Evolutionary conservation across 1,140 invertebrate species (phyloP).

Genomic region (Papilio glaucus): DNA sequence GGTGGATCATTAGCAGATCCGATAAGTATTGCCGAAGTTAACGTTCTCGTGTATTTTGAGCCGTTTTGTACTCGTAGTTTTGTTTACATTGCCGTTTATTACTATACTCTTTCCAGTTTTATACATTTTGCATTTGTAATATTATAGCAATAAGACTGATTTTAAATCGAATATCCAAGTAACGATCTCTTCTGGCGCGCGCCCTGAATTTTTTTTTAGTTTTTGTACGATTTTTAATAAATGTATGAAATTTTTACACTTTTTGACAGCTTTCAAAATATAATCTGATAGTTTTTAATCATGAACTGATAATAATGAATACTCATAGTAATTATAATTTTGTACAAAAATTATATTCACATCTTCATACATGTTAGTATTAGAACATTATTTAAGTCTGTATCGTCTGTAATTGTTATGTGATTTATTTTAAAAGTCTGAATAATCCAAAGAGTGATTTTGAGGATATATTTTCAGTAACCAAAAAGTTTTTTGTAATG

Average conservation of each 20-base stretch:
- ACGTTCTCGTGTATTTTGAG: conserved; percentile 13
- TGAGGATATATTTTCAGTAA: conserved; percentile 51
- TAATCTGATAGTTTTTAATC: conserved; percentile 15
- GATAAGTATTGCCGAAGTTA: conserved; percentile 24
- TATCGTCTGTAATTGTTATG: conserved; percentile 47
- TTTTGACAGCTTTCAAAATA: conserved; percentile 8
- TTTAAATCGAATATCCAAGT: conserved; percentile 44
- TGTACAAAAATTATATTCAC: not conserved
- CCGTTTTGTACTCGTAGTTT: conserved; percentile 14
- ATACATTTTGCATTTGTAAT: conserved; percentile 35
- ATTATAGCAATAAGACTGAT: conserved; percentile 47
- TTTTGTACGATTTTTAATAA: conserved; percentile 46
- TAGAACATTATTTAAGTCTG: conserved; percentile 41
- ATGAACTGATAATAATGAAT: conserved; percentile 30
- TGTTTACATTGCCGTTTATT: conserved; percentile 19
- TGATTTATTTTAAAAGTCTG: conserved; percentile 75
- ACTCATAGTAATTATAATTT: conserved; percentile 32
- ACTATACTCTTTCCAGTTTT: conserved; percentile 22
- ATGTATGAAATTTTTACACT: conserved; percentile 30
- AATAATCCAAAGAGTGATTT: conserved; percentile 75
- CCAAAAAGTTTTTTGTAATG: conserved; percentile 40
- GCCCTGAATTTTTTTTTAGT: conserved; percentile 38
- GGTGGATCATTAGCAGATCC: conserved; percentile 29
- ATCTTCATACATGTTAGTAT: conserved; percentile 39
- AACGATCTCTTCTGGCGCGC: conserved; percentile 45